Evolutionary conservation across 2,113 vertebrate species (phyloP).

Genomic region (Helogale parvula): DNA sequence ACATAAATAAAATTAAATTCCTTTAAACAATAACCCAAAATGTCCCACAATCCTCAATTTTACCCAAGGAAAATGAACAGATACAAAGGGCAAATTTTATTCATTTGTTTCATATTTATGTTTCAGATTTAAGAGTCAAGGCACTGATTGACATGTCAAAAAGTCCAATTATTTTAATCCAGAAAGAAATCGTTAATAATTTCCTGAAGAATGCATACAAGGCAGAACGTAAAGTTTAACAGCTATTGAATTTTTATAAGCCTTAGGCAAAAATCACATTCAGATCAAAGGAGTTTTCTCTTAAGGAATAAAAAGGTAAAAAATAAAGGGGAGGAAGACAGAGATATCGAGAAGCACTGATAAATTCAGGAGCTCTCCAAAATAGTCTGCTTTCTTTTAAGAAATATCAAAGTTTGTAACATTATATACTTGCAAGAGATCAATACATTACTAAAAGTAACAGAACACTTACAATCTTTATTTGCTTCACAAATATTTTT

Average conservation of each 20-base stretch:
- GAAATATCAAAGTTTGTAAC: not conserved
- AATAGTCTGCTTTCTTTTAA: not conserved
- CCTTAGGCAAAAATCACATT: slow-evolving; percentile 59
- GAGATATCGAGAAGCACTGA: not conserved
- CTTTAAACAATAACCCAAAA: not conserved
- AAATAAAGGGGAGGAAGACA: not conserved
- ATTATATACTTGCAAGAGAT: not conserved
- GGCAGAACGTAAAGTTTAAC: slow-evolving; percentile 58
- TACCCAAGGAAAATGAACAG: slow-evolving; percentile 10
- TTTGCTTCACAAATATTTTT: not conserved
- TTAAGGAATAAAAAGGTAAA: slow-evolving; percentile 28
- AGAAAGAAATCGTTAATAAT: slow-evolving; percentile 48
- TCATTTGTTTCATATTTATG: slow-evolving; percentile 28
- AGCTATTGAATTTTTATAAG: slow-evolving; percentile 64
- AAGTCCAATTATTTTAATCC: slow-evolving; percentile 52
- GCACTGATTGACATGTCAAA: slow-evolving; percentile 26
- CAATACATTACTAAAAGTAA: not conserved
- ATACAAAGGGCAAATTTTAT: not conserved
- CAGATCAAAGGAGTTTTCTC: slow-evolving; percentile 54
- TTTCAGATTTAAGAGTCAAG: slow-evolving; percentile 29
- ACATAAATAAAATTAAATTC: not conserved
- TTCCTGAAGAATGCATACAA: slow-evolving; percentile 52
- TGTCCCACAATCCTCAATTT: not conserved
- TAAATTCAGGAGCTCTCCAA: not conserved
- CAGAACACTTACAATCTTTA: not conserved